Percentiles rank a stretch among this genome's conserved stretches.
Evolutionary conservation across 2,797 vertebrate genomes (phyloP).

Genomic region (Phaenicophaeus curvirostris): DNA sequence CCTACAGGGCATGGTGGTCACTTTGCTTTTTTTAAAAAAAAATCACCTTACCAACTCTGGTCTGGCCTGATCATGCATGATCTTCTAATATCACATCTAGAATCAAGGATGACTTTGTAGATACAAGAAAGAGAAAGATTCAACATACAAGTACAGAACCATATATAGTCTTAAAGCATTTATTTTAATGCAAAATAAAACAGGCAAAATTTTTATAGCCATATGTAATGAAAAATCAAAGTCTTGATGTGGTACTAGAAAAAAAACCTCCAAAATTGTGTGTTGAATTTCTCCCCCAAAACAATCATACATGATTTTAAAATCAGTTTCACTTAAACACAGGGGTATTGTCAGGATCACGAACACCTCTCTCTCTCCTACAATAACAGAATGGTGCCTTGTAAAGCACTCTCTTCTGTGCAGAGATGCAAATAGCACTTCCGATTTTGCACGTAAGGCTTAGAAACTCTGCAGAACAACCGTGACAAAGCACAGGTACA

Average conservation of each 20-base stretch:
- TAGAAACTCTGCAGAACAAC: conserved; percentile 17
- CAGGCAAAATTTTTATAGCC: conserved; percentile 75
- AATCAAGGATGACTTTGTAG: background rate
- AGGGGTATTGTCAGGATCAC: conserved; percentile 62
- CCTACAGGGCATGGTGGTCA: too few relatives aligned
- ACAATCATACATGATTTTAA: conserved; percentile 52
- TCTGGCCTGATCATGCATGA: background rate
- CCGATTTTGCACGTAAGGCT: background rate
- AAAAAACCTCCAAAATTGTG: conserved; percentile 63
- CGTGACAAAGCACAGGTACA: background rate
- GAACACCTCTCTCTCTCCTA: conserved; percentile 46
- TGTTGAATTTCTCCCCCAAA: conserved; percentile 55
- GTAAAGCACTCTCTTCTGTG: conserved; percentile 52
- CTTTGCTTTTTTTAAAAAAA: too few relatives aligned
- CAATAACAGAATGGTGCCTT: conserved; percentile 44
- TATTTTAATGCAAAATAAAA: conserved; percentile 84
- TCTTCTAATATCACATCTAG: background rate
- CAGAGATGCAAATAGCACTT: conserved; percentile 32
- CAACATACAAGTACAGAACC: background rate
- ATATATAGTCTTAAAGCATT: conserved; percentile 74
- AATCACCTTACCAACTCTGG: background rate
- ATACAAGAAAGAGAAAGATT: background rate
- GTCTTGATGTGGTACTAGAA: conserved; percentile 67
- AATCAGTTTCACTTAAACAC: conserved; percentile 65
- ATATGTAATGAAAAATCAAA: conserved; percentile 76